phyloP scores from a whole-genome alignment of 1,140 invertebrate species.

The Neodiprion pinetum region DNA sequence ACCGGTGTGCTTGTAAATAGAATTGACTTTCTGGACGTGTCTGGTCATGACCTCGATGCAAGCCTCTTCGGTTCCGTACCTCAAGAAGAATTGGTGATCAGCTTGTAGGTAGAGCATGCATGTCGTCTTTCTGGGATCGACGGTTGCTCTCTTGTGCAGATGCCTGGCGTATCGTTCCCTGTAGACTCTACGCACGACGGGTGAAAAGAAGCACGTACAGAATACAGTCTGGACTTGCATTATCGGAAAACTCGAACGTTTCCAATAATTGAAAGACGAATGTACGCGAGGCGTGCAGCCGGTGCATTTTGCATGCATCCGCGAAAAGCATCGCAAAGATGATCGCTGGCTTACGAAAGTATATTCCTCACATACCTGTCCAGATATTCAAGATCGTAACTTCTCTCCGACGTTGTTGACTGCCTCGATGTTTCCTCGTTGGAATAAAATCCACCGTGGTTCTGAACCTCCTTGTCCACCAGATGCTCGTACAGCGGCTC shows the following conservation, averaged over 20 bases:
- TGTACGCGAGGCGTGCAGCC: too few species aligned
- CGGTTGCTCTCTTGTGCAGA: conserved; percentile 74
- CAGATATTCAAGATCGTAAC: conserved; percentile 30
- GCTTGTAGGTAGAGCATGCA: conserved; percentile 95
- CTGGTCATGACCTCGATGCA: conserved; percentile 95
- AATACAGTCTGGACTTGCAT: too few species aligned
- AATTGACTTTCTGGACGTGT: conserved; percentile 92
- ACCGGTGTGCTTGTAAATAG: conserved; percentile 91
- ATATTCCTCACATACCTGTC: conserved; percentile 30
- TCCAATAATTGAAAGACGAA: not conserved
- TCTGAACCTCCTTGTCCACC: conserved; percentile 47
- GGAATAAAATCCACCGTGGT: conserved; percentile 53
- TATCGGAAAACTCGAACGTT: not conserved
- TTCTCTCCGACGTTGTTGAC: conserved; percentile 26
- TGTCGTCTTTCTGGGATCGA: conserved; percentile 81
- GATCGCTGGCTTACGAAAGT: too few species aligned
- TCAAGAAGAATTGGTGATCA: conserved; percentile 92
- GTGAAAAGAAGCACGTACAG: not conserved
- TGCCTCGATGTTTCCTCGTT: conserved; percentile 42
- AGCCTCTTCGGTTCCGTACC: conserved; percentile 91
- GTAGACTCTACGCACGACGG: conserved; percentile 35
- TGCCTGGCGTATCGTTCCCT: conserved; percentile 62
- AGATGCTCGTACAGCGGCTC: conserved; percentile 54
- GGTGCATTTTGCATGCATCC: too few species aligned
- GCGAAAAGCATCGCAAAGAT: too few species aligned